Base-by-base conservation (phyloP, 92 coral and sea anemone species). In the Palythoa caribaeorum region DNA sequence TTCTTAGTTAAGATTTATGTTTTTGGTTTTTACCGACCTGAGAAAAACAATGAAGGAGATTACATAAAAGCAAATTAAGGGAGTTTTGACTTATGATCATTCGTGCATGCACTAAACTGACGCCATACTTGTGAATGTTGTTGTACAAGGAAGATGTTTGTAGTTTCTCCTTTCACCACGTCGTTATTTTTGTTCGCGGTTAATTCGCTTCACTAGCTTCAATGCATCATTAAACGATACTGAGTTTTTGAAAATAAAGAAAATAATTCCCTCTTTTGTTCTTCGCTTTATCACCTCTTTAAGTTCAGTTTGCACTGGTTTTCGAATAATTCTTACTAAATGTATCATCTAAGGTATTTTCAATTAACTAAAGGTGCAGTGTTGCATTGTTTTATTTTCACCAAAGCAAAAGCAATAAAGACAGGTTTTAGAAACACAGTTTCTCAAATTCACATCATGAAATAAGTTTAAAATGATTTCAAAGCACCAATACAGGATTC, bases 171-270 rank as follows among this genome's bases (percentile, higher is more conserved):
- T 44, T 70, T 66, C 76, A 81, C 52, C 76, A 81, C 86, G 86
- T 81, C 60, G 60, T 38, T 65, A 81, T 47, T 68, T 81, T 81
- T 6, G 11, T 81, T 47, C 50, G 7, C 68, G 13, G 14, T 21
- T 68, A 71, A 66, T 3, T 81, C 86, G 86, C 76, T 81, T 81
- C 86, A 68, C 16, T 66, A 76, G 73, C 2, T 48, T 81, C 5
- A 12, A 10, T 36, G 21, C 86, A 13, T 66, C 76, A 28, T 44
- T 65, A 81, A 81, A 66, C 86, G 63, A 10, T 36, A 9, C 48
- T 19, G 57, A 47, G 19, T 68, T 13, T n/a, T 13, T n/a, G 16
- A 54, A 53, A 70, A 28, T 53, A 48, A 77, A 53, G 4, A 11
- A 17, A 21, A n/a, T 10, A 5, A 11, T 47, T n/a, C 16, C 11